phyloP scores from a whole-genome alignment of 2,888 invertebrate genomes.

The Phengaris alcon region DNA sequence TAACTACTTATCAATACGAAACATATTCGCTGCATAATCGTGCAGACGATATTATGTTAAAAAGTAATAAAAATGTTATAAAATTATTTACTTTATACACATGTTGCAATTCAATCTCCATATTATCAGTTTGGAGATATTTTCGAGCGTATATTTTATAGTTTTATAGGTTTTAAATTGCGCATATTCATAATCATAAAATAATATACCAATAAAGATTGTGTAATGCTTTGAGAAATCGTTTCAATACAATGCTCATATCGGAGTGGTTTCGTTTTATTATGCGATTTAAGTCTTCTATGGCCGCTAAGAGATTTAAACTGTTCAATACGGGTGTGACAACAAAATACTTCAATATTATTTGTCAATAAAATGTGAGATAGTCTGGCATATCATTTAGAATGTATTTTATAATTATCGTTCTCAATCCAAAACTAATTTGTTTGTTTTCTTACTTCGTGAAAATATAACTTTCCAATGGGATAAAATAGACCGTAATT shows the following conservation, averaged over 20 bases:
- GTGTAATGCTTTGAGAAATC: background rate
- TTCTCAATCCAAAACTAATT: too few relatives aligned
- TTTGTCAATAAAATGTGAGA: background rate
- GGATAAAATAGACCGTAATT: too few relatives aligned
- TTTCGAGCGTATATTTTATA: slow-evolving; percentile 20
- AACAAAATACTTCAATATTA: background rate
- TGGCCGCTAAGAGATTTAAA: background rate
- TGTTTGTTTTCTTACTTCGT: too few relatives aligned
- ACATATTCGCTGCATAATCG: background rate
- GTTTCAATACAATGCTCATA: background rate
- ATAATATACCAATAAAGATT: slow-evolving; percentile 13
- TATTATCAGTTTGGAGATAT: slow-evolving; percentile 3
- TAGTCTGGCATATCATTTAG: background rate
- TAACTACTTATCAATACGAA: background rate
- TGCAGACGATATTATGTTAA: background rate
- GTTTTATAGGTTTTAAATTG: slow-evolving; percentile 30
- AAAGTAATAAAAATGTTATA: slow-evolving; percentile 10
- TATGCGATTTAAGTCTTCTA: background rate
- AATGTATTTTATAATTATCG: too few relatives aligned
- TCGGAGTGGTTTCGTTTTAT: slow-evolving; percentile 1
- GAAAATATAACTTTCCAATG: too few relatives aligned
- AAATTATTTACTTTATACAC: background rate
- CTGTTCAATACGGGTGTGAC: background rate
- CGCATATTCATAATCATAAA: slow-evolving; percentile 21
- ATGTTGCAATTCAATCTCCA: slow-evolving; percentile 11